Base-by-base conservation (phyloP, 2,797 vertebrate genomes). In the Gymnothorax javanicus region DNA sequence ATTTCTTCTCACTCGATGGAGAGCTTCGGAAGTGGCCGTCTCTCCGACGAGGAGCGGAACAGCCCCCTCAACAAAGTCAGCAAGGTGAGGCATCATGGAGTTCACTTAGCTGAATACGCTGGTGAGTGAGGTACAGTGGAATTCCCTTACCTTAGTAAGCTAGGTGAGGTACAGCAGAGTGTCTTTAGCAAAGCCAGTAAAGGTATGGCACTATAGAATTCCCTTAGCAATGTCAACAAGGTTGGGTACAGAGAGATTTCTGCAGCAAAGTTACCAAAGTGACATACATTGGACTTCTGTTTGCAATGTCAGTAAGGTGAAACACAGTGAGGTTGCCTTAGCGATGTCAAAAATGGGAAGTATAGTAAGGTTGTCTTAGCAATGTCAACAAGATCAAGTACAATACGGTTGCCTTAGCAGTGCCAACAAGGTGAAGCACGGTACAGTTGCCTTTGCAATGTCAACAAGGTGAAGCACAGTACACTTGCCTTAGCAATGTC, bases 1-100 rank as follows among this genome's bases (percentile, higher is more conserved):
- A 96, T 98, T 92, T 99, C 98, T 91, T 97, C 97, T 82, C 96
- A 96, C 85, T 99, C 97, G 92, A 96, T 98, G 96, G 98, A 99
- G 93, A 98, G 97, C 94, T 96, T 97, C 87, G 95, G 96, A 94
- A 96, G 96, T 52, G 95, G 94, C 5, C 96, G 96, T 87, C 95
- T 97, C 86, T 98, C 97, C 50, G 97, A 98, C 83, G 98, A 98
- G 92, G 97, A 98, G 86, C 96, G 94, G 83, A 97, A 97, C 90
- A 96, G 97, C 95, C 97, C 95, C 88, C 96, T 97, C 93, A 96
- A 95, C 69, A 94, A 94, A 88, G 91, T 90, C 91, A 92, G 81
- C 93, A 97, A 97, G 96, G 96, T 96, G 87, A 85, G 57, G 82
- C 6, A 2, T n/a, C 23, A 2, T 64, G 62, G 20, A 23, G 62